Percentiles rank a stretch among this genome's conserved stretches.
Evolutionary conservation across 2,888 invertebrate genomes (phyloP).

Genomic region (Adelphocoris suturalis): DNA sequence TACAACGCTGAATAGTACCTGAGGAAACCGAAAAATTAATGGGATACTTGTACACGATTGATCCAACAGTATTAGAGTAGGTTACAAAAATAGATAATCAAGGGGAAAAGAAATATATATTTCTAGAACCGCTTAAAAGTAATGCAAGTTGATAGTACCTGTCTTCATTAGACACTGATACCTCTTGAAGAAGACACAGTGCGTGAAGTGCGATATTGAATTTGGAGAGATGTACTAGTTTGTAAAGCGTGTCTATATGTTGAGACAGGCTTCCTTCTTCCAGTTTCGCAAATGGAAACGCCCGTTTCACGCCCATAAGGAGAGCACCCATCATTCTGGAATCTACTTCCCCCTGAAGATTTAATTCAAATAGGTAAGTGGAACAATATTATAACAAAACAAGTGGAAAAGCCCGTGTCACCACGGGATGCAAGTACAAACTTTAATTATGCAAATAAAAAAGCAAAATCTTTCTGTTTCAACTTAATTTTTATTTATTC

Average conservation of each 20-base stretch:
- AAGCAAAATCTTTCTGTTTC: no score
- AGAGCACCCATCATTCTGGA: constrained; percentile 91
- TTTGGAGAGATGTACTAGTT: constrained; percentile 88
- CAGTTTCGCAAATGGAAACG: constrained; percentile 89
- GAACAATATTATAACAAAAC: no score
- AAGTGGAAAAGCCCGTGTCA: no score
- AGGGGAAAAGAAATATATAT: no score
- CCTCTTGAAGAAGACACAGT: constrained; percentile 83
- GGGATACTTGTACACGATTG: no score
- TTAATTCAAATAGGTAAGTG: no score
- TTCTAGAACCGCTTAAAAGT: neutral
- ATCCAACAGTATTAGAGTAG: no score
- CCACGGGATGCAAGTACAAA: no score
- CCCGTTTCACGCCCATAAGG: constrained; percentile 89
- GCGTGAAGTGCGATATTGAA: constrained; percentile 84
- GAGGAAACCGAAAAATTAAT: constrained; percentile 72
- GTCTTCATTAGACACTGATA: constrained; percentile 81
- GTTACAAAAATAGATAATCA: no score
- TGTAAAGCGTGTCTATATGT: constrained; percentile 88
- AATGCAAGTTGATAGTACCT: constrained; percentile 79
- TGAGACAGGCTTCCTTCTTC: constrained; percentile 81
- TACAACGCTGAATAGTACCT: constrained; percentile 95
- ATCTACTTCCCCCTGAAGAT: constrained; percentile 85
- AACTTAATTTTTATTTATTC: no score
- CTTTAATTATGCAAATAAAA: no score